Conservation (phyloP, 2,888 invertebrate species). For the Ramazzottius varieornatus region DNA sequence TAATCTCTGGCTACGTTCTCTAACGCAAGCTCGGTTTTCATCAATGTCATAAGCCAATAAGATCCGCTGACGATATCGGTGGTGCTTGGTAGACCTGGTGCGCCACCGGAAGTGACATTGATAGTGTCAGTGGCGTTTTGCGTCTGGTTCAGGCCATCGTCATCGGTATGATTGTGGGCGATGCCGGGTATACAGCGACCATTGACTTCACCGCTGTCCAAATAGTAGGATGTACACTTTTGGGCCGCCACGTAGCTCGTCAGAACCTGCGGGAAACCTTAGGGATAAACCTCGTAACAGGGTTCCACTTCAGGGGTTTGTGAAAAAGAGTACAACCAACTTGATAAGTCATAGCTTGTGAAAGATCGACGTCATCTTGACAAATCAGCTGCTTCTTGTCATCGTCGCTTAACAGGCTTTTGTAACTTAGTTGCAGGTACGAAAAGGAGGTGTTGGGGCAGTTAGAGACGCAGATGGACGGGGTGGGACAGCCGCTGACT, state of each 20-base stretch:
- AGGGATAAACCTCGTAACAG: no score
- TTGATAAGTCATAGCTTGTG: no score
- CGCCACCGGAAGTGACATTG: neutral
- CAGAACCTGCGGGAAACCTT: no score
- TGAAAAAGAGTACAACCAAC: no score
- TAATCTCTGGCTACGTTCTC: neutral
- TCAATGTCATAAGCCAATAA: neutral
- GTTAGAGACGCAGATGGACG: no score
- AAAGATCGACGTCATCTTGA: no score
- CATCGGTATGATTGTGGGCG: neutral
- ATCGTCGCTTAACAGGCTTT: no score
- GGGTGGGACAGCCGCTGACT: conserved; percentile 37
- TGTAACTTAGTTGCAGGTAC: no score
- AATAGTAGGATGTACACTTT: neutral
- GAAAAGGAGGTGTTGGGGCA: no score
- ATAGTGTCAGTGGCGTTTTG: neutral
- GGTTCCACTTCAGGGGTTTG: no score
- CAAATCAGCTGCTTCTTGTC: no score
- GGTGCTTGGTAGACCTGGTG: neutral
- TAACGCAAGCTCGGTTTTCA: neutral
- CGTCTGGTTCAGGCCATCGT: no score
- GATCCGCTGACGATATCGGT: neutral
- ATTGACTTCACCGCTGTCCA: neutral
- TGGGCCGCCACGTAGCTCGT: neutral
- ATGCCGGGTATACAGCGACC: neutral